Conservation (phyloP, 2,797 vertebrate genomes). For the Glossophaga mutica region DNA sequence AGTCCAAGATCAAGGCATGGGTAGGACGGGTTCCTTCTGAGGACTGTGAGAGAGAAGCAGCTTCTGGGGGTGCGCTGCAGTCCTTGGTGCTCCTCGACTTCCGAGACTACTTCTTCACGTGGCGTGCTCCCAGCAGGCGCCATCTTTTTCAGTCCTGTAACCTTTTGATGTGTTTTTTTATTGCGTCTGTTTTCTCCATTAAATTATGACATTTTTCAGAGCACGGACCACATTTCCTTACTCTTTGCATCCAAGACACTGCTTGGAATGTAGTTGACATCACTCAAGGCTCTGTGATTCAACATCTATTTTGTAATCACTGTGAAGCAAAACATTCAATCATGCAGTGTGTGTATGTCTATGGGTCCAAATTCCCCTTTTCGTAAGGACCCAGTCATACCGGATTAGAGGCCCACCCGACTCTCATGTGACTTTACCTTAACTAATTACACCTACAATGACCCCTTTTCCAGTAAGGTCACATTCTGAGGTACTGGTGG, state of each 20-base stretch:
- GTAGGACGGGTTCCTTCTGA: not conserved
- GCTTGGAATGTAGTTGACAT: constrained; percentile 38
- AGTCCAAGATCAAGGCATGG: not conserved
- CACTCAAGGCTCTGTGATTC: constrained; percentile 47
- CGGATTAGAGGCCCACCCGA: not conserved
- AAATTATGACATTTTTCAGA: not conserved
- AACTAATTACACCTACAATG: not conserved
- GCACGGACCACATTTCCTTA: constrained; percentile 32
- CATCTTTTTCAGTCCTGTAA: constrained; percentile 22
- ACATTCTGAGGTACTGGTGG: not conserved
- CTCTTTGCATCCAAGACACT: not conserved
- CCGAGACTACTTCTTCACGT: not conserved
- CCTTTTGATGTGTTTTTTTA: not conserved
- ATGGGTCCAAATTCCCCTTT: not conserved
- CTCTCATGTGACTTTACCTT: not conserved
- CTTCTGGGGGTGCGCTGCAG: not conserved
- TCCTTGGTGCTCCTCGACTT: not conserved
- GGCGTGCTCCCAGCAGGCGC: not conserved
- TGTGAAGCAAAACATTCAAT: constrained; percentile 26
- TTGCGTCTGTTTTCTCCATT: constrained; percentile 29
- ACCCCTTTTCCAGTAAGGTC: not conserved
- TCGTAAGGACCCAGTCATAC: not conserved
- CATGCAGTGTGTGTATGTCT: not conserved
- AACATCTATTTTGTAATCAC: constrained; percentile 38
- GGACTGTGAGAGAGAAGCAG: not conserved